phyloP scores from a whole-genome alignment of 2,797 vertebrate species.

The Phoxinus dragarum region DNA sequence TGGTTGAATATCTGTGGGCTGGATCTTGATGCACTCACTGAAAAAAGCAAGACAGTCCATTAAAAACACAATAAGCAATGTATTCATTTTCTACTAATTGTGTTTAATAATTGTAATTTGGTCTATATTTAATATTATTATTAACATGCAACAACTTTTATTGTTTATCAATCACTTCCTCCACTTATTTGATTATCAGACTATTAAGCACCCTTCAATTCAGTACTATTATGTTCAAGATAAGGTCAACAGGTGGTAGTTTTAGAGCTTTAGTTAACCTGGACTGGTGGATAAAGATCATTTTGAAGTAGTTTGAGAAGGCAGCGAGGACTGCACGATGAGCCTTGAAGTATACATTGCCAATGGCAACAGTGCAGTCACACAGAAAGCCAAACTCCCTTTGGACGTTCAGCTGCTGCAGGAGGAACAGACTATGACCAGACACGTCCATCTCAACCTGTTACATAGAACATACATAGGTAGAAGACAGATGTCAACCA shows the following conservation, averaged over 20 bases:
- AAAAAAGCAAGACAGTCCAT: slow-evolving; percentile 8
- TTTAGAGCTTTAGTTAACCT: slow-evolving; percentile 78
- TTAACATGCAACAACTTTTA: background rate
- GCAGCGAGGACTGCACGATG: slow-evolving; percentile 95
- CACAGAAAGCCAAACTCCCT: slow-evolving; percentile 98
- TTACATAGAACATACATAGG: slow-evolving; percentile 42
- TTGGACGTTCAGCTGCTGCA: slow-evolving; percentile 97
- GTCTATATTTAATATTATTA: background rate
- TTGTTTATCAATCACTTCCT: background rate
- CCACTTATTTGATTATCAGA: background rate
- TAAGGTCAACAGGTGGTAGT: background rate
- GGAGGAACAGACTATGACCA: slow-evolving; percentile 91
- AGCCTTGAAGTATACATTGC: slow-evolving; percentile 98
- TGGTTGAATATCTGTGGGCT: slow-evolving; percentile 96
- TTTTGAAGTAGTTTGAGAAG: slow-evolving; percentile 99
- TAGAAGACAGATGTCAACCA: slow-evolving; percentile 9
- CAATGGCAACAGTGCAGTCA: slow-evolving; percentile 97
- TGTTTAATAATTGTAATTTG: background rate
- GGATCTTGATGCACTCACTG: slow-evolving; percentile 98
- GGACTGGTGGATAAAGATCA: slow-evolving; percentile 99
- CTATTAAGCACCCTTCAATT: background rate
- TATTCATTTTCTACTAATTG: background rate
- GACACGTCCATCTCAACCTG: slow-evolving; percentile 85
- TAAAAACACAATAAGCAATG: background rate
- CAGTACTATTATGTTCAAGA: background rate